Evolutionary conservation across 2,113 vertebrate genomes (phyloP).

Genomic region (Laticauda laticaudata): DNA sequence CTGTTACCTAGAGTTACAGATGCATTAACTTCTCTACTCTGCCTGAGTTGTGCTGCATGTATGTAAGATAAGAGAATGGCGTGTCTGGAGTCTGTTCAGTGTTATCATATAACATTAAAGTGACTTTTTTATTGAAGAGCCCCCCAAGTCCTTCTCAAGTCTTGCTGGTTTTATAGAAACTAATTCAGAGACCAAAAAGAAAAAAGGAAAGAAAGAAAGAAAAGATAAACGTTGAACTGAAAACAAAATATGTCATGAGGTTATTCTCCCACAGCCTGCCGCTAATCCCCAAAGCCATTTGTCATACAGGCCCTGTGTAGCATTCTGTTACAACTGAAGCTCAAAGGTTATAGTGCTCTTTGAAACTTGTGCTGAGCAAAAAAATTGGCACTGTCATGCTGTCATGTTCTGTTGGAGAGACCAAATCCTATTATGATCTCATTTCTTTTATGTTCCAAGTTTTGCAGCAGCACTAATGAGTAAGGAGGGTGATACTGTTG

Average conservation of each 20-base stretch:
- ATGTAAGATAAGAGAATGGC: constrained; percentile 78
- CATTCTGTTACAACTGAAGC: constrained; percentile 35
- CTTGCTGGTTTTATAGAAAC: constrained; percentile 70
- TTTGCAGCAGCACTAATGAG: constrained; percentile 32
- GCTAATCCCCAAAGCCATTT: constrained; percentile 37
- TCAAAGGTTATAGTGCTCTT: constrained; percentile 47
- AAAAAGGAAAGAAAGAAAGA: neutral
- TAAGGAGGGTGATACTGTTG: neutral
- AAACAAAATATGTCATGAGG: constrained; percentile 57
- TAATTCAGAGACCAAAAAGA: constrained; percentile 65
- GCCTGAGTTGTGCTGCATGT: constrained; percentile 75
- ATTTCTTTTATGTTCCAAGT: constrained; percentile 26
- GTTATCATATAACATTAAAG: constrained; percentile 73
- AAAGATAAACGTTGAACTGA: constrained; percentile 62
- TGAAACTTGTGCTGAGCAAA: constrained; percentile 25
- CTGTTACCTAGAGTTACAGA: constrained; percentile 72
- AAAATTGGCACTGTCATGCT: constrained; percentile 18
- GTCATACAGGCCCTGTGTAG: neutral
- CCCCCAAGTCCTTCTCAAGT: constrained; percentile 56
- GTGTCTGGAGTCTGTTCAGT: constrained; percentile 77
- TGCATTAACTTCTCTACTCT: constrained; percentile 69
- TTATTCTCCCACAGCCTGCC: constrained; percentile 48
- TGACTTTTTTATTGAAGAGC: constrained; percentile 79
- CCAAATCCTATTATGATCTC: constrained; percentile 12
- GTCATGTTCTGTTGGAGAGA: neutral